These are phyloP conservation scores for Pristionchus arcanus DNA, from an alignment of 2,888 invertebrate genomes.

Conservation along the genomic window DNA sequence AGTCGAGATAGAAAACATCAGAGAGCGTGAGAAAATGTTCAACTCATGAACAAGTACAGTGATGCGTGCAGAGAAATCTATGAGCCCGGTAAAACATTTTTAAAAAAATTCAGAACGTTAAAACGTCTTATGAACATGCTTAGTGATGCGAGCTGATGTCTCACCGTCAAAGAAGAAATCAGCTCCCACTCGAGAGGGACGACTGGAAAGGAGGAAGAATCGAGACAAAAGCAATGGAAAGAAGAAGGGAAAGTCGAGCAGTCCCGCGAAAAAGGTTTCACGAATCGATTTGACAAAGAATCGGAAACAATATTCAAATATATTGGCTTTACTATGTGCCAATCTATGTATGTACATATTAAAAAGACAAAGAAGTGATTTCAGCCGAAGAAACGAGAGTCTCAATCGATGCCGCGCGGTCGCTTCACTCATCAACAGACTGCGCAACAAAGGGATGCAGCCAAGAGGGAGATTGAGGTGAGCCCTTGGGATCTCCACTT, in stretches of 20 bases:
- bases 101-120: too few relatives aligned
- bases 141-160: conserved; percentile 35
- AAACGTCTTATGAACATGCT: too few relatives aligned
- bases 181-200: not conserved
- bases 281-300: not conserved
- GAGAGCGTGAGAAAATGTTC: not conserved
- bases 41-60: too few relatives aligned
- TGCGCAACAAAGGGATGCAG: not conserved
- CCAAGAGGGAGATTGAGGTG: conserved; percentile 3
- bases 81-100: too few relatives aligned
- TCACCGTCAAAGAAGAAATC: conserved; percentile 8
- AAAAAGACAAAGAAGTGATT: too few relatives aligned
- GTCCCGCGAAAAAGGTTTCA: not conserved
- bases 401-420: not conserved
- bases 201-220: not conserved
- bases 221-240: not conserved
- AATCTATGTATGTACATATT: too few relatives aligned
- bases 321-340: too few relatives aligned
- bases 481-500: not conserved
- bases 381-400: not conserved
- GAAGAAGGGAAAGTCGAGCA: conserved; percentile 38
- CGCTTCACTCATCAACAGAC: not conserved
- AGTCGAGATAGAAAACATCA: not conserved
- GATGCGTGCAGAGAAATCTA: too few relatives aligned
- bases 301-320: too few relatives aligned